Percentiles rank a stretch among this genome's conserved stretches.
Evolutionary conservation across 1,140 invertebrate genomes (phyloP).

Genomic region (Rhizoglyphus robini): DNA sequence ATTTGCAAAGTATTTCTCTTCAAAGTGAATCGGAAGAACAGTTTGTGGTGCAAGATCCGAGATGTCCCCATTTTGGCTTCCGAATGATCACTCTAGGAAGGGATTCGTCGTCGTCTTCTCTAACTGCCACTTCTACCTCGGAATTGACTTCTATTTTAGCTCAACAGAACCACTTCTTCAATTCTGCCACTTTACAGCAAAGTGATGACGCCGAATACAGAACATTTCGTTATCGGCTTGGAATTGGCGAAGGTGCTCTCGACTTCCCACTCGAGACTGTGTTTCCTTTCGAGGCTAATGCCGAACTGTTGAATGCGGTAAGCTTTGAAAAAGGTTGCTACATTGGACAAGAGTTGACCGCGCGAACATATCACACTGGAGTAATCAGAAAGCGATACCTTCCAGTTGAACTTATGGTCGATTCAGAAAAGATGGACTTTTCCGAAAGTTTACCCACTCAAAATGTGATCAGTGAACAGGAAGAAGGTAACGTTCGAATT

Average conservation of each 20-base stretch:
- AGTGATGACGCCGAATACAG: constrained; percentile 39
- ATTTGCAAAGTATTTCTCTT: not conserved
- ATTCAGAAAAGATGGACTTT: not conserved
- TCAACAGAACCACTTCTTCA: not conserved
- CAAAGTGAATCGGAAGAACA: not conserved
- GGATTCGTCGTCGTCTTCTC: not conserved
- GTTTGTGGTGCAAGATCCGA: constrained; percentile 23
- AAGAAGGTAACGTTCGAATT: constrained; percentile 58
- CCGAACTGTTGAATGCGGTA: constrained; percentile 82
- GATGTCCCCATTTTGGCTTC: constrained; percentile 20
- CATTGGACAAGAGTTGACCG: constrained; percentile 88
- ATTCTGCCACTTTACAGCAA: not conserved
- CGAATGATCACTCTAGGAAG: not conserved
- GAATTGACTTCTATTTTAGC: too few species aligned
- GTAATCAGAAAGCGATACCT: constrained; percentile 85
- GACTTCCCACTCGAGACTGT: constrained; percentile 66
- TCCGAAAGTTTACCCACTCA: not conserved
- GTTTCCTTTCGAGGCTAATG: constrained; percentile 85
- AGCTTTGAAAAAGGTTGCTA: constrained; percentile 78
- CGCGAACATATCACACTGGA: constrained; percentile 85
- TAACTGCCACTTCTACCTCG: not conserved
- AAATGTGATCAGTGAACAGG: constrained; percentile 31
- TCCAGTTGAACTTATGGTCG: constrained; percentile 49
- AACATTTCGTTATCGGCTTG: constrained; percentile 33
- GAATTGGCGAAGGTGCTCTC: constrained; percentile 67